Evolutionary conservation across 2,113 vertebrate species (phyloP), one percentile per base, ranked within the genome.

Genomic region (Neolamprologus longior): DNA sequence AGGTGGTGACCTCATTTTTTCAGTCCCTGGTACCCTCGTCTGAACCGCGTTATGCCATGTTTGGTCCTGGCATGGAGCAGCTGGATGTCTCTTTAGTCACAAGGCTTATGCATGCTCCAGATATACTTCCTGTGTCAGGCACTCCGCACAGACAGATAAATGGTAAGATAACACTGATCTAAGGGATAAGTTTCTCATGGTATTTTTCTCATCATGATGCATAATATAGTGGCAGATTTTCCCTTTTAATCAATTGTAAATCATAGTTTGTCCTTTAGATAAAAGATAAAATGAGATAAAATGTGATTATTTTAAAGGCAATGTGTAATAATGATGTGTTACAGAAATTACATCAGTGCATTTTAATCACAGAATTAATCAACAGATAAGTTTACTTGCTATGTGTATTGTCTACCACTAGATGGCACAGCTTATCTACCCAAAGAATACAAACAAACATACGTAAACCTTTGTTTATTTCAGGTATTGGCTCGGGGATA

Each of bases 11-110:
- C 5, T 98, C 97, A 1, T 98, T 99, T 93, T 93, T 99, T 80
- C 97, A 98, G 6, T 98, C 97, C 1, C 84, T 99, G 89, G 97
- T 98, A 66, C 93, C 95, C 26, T 96, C 96, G 7, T 78, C 96
- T 42, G 98, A 99, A 85, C 98, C 98, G 10, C 97, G 98, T 58
- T 99, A 98, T 66, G 98, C 98, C 52, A 99, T 99, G 98, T 98
- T 99, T 88, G 99, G 99, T 12, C 97, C 97, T 0, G 99, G 98
- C 31, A 96, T 99, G 91, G 99, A 99, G 95, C 96, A 99, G 90
- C 92, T 99, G 89, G 97, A 98, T 4, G 90, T 96, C n/a, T 98
- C 98, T 8, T 93, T 99, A 86, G 97, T 99, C 83, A 96, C 93
- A 40, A 97, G 94, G 76, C 97, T 99, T 94, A 98, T 99, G 97